Base-by-base conservation (phyloP, 2,797 vertebrate genomes). In the Tadarida brasiliensis region DNA sequence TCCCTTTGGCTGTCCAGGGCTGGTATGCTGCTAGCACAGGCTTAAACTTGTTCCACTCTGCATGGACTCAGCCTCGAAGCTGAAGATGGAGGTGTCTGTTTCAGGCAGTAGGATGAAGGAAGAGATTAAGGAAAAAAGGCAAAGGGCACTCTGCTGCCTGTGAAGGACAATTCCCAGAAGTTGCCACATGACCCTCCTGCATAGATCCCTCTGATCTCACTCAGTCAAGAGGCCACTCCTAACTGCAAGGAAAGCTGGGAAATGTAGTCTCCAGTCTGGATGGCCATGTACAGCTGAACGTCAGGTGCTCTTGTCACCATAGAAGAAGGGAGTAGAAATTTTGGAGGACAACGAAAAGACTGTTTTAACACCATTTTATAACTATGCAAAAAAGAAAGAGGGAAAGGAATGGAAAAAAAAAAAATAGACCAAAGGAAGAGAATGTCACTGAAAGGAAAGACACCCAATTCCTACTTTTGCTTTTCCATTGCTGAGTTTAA, bases 351-450 rank as follows among this genome's bases (percentile, higher is more conserved):
- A 56, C 10, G n/a, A 11, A 73, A 90, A 35, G n/a, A 65, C 61
- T 28, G 1, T 87, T 17, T 73, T 83, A 70, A 54, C 26, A 71
- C 28, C 14, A 24, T 83, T 90, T 95, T 71, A 67, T 30, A 76
- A 30, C 39, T 19, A 82, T 15, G 39, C 30, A 35, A 77, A 70
- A 88, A 95, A 94, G n/a, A 67, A 83, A 92, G 84, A 87, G 47
- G 19, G 57, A 28, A 93, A 68, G 54, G 7, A 77, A 61, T 24
- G 39, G 67, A 82, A n/a, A n/a, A n/a, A n/a, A n/a, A n/a, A n/a
- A 61, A 94, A 94, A 93, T 51, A 84, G 87, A 51, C 26, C 33
- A 68, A 24, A 49, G 22, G 19, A 83, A 82, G 24, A 85, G 22
- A 57, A 12, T 12, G 15, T 85, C 67, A 5, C 3, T 39, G 49